phyloP scores from a whole-genome alignment of 2,797 vertebrate genomes.

The Falco peregrinus region DNA sequence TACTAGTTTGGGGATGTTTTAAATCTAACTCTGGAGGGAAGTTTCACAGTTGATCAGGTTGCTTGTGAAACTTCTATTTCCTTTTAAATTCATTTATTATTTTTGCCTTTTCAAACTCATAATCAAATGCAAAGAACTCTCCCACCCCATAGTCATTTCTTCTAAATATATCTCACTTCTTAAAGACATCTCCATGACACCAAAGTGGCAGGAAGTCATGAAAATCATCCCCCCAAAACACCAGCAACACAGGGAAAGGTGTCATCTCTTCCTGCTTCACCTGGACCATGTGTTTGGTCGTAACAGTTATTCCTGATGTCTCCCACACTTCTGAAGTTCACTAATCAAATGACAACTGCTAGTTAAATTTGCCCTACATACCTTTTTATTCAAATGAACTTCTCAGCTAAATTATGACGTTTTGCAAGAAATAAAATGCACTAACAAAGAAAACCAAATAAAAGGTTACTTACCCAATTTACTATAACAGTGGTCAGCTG shows the following conservation, averaged over 20 bases:
- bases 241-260: neutral
- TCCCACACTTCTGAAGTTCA: neutral
- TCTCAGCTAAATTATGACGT: neutral
- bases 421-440: neutral
- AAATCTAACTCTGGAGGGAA: neutral
- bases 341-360: neutral
- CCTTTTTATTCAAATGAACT: neutral
- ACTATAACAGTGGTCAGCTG: slow-evolving; percentile 92
- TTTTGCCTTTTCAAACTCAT: neutral
- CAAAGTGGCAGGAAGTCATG: neutral
- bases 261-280: neutral
- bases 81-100: neutral
- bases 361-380: neutral
- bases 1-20: neutral
- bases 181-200: neutral
- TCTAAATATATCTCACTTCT: neutral
- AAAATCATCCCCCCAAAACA: neutral
- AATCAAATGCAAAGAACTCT: neutral
- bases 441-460: neutral
- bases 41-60: neutral
- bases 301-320: neutral
- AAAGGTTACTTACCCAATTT: slow-evolving; percentile 84
- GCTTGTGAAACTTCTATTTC: neutral
- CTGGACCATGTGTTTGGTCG: neutral
- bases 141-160: neutral